phyloP scores from a whole-genome alignment of 2,113 vertebrate genomes.

The Nothoprocta perdicaria region DNA sequence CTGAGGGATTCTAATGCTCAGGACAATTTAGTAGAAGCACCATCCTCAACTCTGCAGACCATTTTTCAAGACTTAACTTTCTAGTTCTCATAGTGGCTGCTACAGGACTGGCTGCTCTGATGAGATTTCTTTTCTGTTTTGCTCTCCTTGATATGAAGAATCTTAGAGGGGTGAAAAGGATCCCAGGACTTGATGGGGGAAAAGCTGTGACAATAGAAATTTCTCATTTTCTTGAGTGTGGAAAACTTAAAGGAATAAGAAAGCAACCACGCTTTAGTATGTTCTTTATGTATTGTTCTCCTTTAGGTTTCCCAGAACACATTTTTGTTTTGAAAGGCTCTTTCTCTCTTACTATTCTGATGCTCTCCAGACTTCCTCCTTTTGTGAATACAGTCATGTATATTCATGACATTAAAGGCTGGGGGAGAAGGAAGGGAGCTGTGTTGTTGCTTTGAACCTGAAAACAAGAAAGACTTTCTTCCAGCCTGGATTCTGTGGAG shows the following conservation, averaged over 20 bases:
- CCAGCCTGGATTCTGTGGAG: neutral
- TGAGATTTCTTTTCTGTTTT: neutral
- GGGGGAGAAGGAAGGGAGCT: neutral
- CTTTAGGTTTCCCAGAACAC: neutral
- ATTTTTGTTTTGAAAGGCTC: neutral
- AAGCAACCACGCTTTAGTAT: neutral
- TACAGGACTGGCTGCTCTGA: neutral
- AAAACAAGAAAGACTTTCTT: neutral
- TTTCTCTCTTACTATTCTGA: neutral
- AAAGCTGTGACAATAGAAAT: neutral
- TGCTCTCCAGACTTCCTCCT: neutral
- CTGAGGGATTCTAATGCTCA: neutral
- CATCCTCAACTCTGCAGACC: too few species aligned
- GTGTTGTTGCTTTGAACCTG: neutral
- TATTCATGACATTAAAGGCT: slow-evolving; percentile 3
- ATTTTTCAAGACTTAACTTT: neutral
- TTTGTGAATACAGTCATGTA: neutral
- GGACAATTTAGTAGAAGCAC: neutral
- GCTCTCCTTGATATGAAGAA: neutral
- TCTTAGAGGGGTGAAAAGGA: neutral
- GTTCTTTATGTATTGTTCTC: neutral
- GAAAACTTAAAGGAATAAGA: neutral
- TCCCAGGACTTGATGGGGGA: neutral
- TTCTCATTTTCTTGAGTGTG: neutral
- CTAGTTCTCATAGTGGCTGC: neutral